A percentile compares a stretch with the other conserved stretches of the same genome.
phyloP scores from a whole-genome alignment of 2,113 vertebrate species.

The Smithornis capensis region DNA sequence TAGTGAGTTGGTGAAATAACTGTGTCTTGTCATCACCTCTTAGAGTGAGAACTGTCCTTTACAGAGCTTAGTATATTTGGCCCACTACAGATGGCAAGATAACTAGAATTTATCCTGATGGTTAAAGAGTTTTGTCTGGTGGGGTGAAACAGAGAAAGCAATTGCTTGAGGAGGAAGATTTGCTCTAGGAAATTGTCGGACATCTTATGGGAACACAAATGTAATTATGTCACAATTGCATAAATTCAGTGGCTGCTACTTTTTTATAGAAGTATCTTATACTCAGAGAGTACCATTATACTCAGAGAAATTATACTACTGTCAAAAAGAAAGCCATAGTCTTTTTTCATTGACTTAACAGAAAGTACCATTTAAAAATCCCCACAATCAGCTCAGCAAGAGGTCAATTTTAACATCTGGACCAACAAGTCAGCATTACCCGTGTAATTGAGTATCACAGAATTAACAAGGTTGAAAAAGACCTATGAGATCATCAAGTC shows the following conservation, averaged over 20 bases:
- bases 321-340: background rate
- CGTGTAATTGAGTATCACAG: background rate
- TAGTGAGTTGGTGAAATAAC: background rate
- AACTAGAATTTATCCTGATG: slow-evolving; percentile 81
- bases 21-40: slow-evolving; percentile 63
- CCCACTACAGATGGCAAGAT: slow-evolving; percentile 78
- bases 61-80: slow-evolving; percentile 75
- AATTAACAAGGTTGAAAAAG: too few relatives aligned
- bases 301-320: background rate
- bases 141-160: slow-evolving; percentile 78
- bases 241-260: background rate
- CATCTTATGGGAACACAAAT: slow-evolving; percentile 62
- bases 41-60: slow-evolving; percentile 61
- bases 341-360: background rate
- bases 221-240: background rate
- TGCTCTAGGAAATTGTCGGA: slow-evolving; percentile 69
- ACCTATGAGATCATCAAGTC: too few relatives aligned
- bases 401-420: background rate
- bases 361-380: background rate
- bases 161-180: slow-evolving; percentile 79
- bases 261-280: background rate
- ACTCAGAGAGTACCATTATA: too few relatives aligned
- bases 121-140: slow-evolving; percentile 71
- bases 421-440: background rate
- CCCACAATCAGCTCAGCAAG: background rate